phyloP scores from a whole-genome alignment of 2,113 vertebrate genomes.

The Clupea harengus region DNA sequence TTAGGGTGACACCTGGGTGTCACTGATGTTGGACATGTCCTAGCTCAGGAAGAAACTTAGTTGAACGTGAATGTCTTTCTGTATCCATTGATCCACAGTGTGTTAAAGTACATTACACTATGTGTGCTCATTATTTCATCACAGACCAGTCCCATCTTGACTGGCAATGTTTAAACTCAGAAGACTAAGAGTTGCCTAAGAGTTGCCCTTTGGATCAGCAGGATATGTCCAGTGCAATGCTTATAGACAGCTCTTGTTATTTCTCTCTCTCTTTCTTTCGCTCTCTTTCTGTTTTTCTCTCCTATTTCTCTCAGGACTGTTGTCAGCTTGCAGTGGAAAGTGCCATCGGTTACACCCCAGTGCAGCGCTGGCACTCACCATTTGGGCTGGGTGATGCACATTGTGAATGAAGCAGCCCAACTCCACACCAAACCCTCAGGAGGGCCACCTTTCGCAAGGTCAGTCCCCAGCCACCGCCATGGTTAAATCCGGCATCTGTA shows the following conservation, averaged over 20 bases:
- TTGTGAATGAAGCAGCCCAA: conserved; percentile 60
- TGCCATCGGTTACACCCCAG: conserved; percentile 70
- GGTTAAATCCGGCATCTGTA: conserved; percentile 78
- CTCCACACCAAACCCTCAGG: conserved; percentile 56
- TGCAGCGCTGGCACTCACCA: conserved; percentile 72
- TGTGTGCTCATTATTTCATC: background rate
- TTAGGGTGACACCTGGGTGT: background rate
- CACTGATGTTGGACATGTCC: background rate
- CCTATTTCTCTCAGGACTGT: conserved; percentile 34
- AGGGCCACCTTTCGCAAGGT: conserved; percentile 77
- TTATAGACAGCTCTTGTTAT: background rate
- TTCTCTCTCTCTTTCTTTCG: conserved; percentile 36
- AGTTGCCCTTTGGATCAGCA: background rate
- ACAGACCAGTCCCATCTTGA: background rate
- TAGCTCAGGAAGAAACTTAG: background rate
- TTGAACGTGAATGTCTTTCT: background rate
- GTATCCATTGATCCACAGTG: background rate
- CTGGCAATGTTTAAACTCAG: background rate
- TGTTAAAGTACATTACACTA: background rate
- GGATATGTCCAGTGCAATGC: background rate
- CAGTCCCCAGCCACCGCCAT: conserved; percentile 60
- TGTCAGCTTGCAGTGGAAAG: conserved; percentile 54
- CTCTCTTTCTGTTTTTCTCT: conserved; percentile 28
- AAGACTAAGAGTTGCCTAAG: background rate
- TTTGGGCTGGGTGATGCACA: conserved; percentile 63